Evolutionary conservation across 92 coral and sea anemone species (phyloP), one percentile per base, ranked within the genome.

Genomic region (Ricordea florida): DNA sequence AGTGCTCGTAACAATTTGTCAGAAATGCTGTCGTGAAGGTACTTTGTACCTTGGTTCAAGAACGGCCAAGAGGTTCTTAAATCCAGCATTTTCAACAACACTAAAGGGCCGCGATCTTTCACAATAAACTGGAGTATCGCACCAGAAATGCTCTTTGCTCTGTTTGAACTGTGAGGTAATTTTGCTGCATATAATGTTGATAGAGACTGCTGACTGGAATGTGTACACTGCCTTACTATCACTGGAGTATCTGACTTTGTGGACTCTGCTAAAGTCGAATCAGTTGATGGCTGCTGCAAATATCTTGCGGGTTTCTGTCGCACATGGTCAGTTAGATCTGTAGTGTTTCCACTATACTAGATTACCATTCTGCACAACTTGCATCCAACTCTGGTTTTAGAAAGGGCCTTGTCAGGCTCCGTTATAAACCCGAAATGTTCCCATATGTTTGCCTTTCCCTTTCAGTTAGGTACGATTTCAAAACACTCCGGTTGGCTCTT

Each of bases 21-120:
- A 79, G 62, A 68, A 68, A 50, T 49, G 57, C 61, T 79, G 85
- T 23, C 62, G 20, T 52, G 78, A 79, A 50, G 85, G 85, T 17
- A 79, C 20, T 46, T 45, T 66, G 52, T 67, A 68, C 46, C 70
- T 79, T 3, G 78, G 57, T 27, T 73, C 80, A 51, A 73, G 66
- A 30, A 76, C 52, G 23, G 31, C 36, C 31, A 74, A 17, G 20
- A 58, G 25, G 30, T 49, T 81, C 25, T 71, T 53, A 50, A 81
- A 81, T 21, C 80, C 87, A 21, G 49, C 20, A 33, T 81, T 81
- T 36, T 66, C 57, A 14, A 67, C 76, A n/a, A 56, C 69, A 34
- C 57, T 50, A n/a, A 78, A 66, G 30, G 84, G 70, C 26, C 31
- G 77, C 72, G 61, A 48, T 75, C 72, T 50, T 61, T 75, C 4